Conservation (phyloP, 2,888 invertebrate species). For the Hoplodrina blanda region DNA sequence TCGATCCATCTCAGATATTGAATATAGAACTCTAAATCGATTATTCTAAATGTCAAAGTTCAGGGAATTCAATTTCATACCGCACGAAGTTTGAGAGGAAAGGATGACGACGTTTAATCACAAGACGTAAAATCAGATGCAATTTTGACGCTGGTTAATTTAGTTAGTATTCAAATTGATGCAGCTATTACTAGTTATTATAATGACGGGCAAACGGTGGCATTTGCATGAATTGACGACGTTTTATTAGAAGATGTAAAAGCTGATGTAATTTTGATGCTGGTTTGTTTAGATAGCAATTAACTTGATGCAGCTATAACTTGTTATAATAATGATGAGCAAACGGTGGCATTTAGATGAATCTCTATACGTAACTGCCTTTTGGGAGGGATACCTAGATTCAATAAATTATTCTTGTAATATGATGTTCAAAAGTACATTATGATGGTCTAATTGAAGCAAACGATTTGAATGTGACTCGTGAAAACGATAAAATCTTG, state of each 20-base stretch:
- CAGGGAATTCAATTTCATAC: slow-evolving; percentile 47
- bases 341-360: too few relatives aligned
- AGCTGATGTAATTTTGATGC: not conserved
- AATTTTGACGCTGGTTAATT: not conserved
- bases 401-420: too few relatives aligned
- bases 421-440: too few relatives aligned
- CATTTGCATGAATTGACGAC: not conserved
- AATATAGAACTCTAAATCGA: slow-evolving; percentile 78
- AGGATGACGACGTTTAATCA: not conserved
- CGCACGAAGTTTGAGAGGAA: slow-evolving; percentile 13
- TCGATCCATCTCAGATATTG: slow-evolving; percentile 67
- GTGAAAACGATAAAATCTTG: not conserved
- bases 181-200: not conserved
- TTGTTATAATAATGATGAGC: not conserved
- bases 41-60: slow-evolving; percentile 80
- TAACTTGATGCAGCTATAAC: not conserved
- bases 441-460: too few relatives aligned
- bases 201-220: not conserved
- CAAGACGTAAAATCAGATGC: not conserved
- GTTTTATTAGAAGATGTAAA: not conserved
- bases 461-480: too few relatives aligned
- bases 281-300: not conserved
- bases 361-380: too few relatives aligned
- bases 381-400: too few relatives aligned
- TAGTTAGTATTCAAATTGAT: too few relatives aligned